Evolutionary conservation across 1,140 invertebrate genomes (phyloP).

Genomic region (Ips nitidus): DNA sequence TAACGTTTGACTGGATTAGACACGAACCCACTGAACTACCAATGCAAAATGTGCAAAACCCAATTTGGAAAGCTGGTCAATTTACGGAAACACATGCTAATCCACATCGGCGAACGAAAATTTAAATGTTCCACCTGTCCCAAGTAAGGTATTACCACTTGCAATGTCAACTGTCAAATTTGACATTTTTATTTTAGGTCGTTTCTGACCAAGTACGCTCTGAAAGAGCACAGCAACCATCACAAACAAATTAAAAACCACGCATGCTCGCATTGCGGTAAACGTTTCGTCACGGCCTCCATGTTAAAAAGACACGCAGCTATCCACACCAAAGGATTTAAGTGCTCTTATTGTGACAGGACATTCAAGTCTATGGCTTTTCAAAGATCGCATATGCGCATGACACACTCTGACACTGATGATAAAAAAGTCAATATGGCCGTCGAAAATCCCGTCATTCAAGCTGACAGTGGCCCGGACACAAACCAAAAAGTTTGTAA

Average conservation of each 20-base stretch:
- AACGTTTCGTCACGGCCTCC: conserved; percentile 56
- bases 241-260: conserved; percentile 60
- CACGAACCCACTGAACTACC: conserved; percentile 21
- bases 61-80: conserved; percentile 38
- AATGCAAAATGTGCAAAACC: conserved; percentile 39
- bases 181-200: conserved; percentile 37
- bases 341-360: conserved; percentile 70
- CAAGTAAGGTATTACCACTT: conserved; percentile 34
- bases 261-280: conserved; percentile 59
- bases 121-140: conserved; percentile 41
- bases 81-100: conserved; percentile 40
- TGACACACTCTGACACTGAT: conserved; percentile 53
- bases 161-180: neutral
- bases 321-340: conserved; percentile 50
- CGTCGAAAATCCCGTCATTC: no score
- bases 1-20: neutral
- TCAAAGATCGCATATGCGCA: conserved; percentile 72
- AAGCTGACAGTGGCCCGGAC: conserved; percentile 43
- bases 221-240: conserved; percentile 56
- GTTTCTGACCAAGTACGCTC: conserved; percentile 36
- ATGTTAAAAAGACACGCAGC: conserved; percentile 55
- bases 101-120: conserved; percentile 39
- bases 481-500: no score
- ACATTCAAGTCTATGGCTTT: conserved; percentile 68
- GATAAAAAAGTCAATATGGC: neutral